Evolutionary conservation across 2,888 invertebrate species (phyloP).

Genomic region (Gymnoscelis rufifasciata): DNA sequence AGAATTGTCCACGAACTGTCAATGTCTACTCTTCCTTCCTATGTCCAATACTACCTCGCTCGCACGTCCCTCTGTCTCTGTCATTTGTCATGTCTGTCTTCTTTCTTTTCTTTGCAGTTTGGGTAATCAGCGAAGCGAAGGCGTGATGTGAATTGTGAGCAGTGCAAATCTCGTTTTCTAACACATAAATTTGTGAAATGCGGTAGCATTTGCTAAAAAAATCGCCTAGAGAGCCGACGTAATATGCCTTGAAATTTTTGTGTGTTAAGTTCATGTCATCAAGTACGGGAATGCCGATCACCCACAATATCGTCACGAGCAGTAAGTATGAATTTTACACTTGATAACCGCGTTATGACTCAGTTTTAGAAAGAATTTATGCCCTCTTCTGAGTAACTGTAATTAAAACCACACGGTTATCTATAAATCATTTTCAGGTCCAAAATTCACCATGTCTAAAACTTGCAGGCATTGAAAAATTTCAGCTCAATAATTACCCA

Average conservation of each 20-base stretch:
- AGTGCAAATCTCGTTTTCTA: slow-evolving; percentile 41
- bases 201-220: slow-evolving; percentile 60
- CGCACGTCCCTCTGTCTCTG: no score
- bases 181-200: slow-evolving; percentile 55
- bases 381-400: not conserved
- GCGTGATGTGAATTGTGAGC: slow-evolving; percentile 48
- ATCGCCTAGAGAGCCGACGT: slow-evolving; percentile 50
- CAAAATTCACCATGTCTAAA: no score
- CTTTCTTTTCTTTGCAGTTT: no score
- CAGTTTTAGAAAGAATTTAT: slow-evolving; percentile 30
- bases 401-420: no score
- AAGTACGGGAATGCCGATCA: slow-evolving; percentile 69
- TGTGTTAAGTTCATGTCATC: slow-evolving; percentile 49
- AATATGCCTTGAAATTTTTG: slow-evolving; percentile 72
- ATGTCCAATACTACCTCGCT: no score
- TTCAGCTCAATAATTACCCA: not conserved
- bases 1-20: no score
- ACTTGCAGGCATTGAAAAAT: not conserved
- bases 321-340: slow-evolving; percentile 54
- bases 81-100: no score
- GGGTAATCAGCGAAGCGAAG: slow-evolving; percentile 24
- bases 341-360: slow-evolving; percentile 46
- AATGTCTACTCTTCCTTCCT: no score
- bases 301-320: slow-evolving; percentile 67
- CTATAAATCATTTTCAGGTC: no score